Base-by-base conservation (phyloP, 1,140 invertebrate genomes). In the Temnothorax nylanderi region DNA sequence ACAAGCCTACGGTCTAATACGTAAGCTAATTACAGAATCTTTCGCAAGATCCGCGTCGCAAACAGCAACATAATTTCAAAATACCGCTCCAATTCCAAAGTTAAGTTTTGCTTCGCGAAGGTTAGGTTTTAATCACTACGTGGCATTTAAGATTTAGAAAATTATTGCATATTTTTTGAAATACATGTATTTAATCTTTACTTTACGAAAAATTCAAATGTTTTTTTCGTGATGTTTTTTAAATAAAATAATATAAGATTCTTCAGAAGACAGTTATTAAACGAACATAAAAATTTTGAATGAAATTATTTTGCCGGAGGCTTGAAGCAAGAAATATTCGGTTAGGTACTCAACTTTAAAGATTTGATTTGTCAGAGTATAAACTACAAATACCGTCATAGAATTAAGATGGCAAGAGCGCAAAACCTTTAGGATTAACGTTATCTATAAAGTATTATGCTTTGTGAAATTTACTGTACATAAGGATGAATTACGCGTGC, bases 21-120 rank as follows among this genome's bases (percentile, higher is more conserved):
- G 58, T 78, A 51, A 78, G 44, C 41, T 78, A 78, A 78, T 78
- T 78, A 65, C 41, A 37, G 18, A 6, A 37, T 16, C 51, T 54
- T 75, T 21, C 13, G 18, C n/a, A n/a, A n/a, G 18, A n/a, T 6
- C 58, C 44, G 26, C 60, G 34, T 51, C 44, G 26, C 13, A 76
- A 60, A 3, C 13, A 11, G 49, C 21, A 18, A 18, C 21, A 4
- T 60, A 44, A 34, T n/a, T 34, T 10, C 26, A 11, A 54, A 41
- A 56, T 37, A 13, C 16, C 16, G 10, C 10, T 75, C 13, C 3
- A 49, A 37, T 21, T 58, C 11, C 51, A 6, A n/a, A 32, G 16
- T 49, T 75, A n/a, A 32, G 8, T 32, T 56, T 16, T 26, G 41
- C n/a, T 75, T 21, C 11, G 51, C 26, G 3, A 72, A 49, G 3